Percentiles rank a stretch among this genome's conserved stretches.
Evolutionary conservation across 2,113 vertebrate genomes (phyloP).

Genomic region (Notechis scutatus): DNA sequence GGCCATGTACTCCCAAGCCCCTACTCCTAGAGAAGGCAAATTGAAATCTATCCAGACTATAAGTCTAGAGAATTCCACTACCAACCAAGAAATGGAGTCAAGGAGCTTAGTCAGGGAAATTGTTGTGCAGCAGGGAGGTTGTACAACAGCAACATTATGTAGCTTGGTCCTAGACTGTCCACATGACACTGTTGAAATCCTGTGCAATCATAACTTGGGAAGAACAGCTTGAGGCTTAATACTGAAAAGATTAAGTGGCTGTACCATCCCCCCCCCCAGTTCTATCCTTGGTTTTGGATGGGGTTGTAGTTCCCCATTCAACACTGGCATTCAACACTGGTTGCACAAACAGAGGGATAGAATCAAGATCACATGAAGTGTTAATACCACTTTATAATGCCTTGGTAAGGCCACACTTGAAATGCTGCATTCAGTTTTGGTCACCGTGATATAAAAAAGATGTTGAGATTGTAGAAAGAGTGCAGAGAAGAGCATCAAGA

Average conservation of each 20-base stretch:
- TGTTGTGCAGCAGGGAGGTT: not conserved
- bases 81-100: not conserved
- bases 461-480: too few species aligned
- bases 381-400: too few species aligned
- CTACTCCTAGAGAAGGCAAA: not conserved
- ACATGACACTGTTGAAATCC: not conserved
- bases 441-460: too few species aligned
- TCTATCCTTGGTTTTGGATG: not conserved
- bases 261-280: fast-evolving
- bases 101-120: not conserved
- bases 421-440: too few species aligned
- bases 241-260: not conserved
- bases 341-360: too few species aligned
- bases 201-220: not conserved
- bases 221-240: not conserved
- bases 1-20: not conserved
- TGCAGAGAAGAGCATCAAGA: too few species aligned
- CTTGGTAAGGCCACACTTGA: too few species aligned
- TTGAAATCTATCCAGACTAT: not conserved
- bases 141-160: not conserved
- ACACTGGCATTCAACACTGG: not conserved
- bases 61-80: not conserved
- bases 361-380: too few species aligned
- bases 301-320: not conserved
- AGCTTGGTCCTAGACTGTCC: not conserved